Evolutionary conservation across 2,888 invertebrate species (phyloP), one percentile per base, ranked within the genome.

Genomic region (Drosophila histrio): DNA sequence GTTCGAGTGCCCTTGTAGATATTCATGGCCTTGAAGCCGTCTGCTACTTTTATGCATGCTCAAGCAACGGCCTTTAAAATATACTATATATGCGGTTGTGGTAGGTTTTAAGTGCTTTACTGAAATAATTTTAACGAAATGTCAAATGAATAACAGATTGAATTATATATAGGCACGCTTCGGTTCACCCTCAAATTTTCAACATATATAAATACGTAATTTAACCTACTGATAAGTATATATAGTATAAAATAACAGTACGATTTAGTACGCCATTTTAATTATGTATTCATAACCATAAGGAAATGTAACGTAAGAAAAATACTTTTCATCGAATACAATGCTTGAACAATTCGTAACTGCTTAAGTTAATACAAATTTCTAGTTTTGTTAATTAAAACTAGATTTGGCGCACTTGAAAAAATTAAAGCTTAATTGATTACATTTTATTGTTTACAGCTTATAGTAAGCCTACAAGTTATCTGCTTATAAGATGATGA

Each of bases 1-100:
- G 34, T 54, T n/a, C 49, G 60, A 46, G 79, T 79, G 22, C 61
- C 82, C 4, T 65, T 47, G 49, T 67, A 85, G 6, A 82, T 11
- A 62, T 81, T 39, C 63, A 75, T 78, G 41, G 47, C 70, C 30
- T 53, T 36, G 34, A 38, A 57, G 41, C 44, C 54, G 9, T 32
- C 34, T 22, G 5, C 13, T 17, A 21, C 21, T 50, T 5, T 41
- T 54, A 52, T 24, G 34, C 76, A 75, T 75, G 32, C 24, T 65
- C 36, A 41, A 49, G 19, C 1, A 28, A 52, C 26, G 8, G 8
- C 4, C n/a, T 60, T 28, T 57, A 8, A 15, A 17, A 26, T 11
- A 39, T 28, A 34, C 22, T 26, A 17, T 13, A 21, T 13, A 2
- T 39, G 9, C 17, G 5, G 11, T 17, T 17, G 19, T 17, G 36